Evolutionary conservation across 2,888 invertebrate species (phyloP), one percentile per base, ranked within the genome.

Genomic region (Chesias legatella): DNA sequence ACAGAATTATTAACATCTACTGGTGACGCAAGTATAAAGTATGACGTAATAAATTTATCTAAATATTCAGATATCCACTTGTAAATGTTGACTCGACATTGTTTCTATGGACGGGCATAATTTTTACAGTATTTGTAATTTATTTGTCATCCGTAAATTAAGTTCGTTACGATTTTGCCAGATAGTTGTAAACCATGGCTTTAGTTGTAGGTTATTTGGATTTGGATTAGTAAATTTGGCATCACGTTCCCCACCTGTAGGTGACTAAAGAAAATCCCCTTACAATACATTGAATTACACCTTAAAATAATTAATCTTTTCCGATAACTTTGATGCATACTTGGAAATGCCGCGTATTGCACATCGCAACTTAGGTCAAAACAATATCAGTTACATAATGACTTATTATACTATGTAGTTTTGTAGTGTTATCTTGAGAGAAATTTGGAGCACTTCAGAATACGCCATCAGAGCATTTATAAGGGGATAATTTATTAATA

Each of bases 111-210:
- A 32, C 21, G 26, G 46, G 50, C 39, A 37, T 37, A 30, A 40
- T 42, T 32, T 36, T 45, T 45, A 34, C 47, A 49, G 44, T 48
- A 52, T 54, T 52, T 52, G 38, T 48, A 42, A 33, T 40, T 41
- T 41, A 43, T 36, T 38, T 40, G 32, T 28, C 31, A 47, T 45
- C 34, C 21, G 21, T 57, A 53, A 57, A 47, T 53, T 53, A 58
- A 60, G 54, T 42, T 46, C 30, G 43, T 48, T 55, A 40, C 17
- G 30, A 30, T 40, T 36, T 21, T 45, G 45, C 45, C 45, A 40
- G 40, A 45, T 45, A 45, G 36, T 36, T 3, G 44, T 48, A 56
- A 41, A 50, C 51, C 56, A 58, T 53, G 29, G 47, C 43, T 48
- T 43, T 37, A 42, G 39, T 44, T 33, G 20, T 39, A 45, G 44